A percentile compares a stretch with the other conserved stretches of the same genome.
These are phyloP conservation scores for Azorinus chamasolen DNA, from an alignment of 2,888 invertebrate genomes.

Conservation along the genomic window DNA sequence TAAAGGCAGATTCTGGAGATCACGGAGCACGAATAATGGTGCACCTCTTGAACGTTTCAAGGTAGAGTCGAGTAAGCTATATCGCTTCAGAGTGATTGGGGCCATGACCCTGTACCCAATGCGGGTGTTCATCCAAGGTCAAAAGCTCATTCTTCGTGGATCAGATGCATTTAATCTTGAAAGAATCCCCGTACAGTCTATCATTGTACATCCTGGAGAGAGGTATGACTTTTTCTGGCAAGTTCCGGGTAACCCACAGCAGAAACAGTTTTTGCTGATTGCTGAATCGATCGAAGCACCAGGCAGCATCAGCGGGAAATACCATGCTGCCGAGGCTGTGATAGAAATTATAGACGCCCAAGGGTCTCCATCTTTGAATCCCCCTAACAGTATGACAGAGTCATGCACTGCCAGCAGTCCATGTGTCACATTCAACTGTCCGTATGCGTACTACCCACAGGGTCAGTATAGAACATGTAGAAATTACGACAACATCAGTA, in stretches of 20 bases:
- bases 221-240: slow-evolving; percentile 67
- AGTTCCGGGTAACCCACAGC: slow-evolving; percentile 20
- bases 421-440: slow-evolving; percentile 70
- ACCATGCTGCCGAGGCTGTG: slow-evolving; percentile 64
- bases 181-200: slow-evolving; percentile 53
- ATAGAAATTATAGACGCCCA: slow-evolving; percentile 35
- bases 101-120: slow-evolving; percentile 39
- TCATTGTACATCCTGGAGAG: slow-evolving; percentile 71
- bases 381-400: slow-evolving; percentile 12
- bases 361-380: slow-evolving; percentile 23
- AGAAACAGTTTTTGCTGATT: slow-evolving; percentile 63
- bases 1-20: slow-evolving; percentile 63
- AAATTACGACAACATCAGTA: slow-evolving; percentile 39
- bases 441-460: slow-evolving; percentile 30
- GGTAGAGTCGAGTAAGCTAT: slow-evolving; percentile 31
- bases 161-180: slow-evolving; percentile 65
- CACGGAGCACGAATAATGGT: slow-evolving; percentile 49
- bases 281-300: slow-evolving; percentile 64
- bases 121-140: slow-evolving; percentile 23
- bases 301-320: slow-evolving; percentile 32
- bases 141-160: slow-evolving; percentile 47
- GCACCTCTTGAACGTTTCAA: slow-evolving; percentile 60
- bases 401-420: slow-evolving; percentile 3
- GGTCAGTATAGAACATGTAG: slow-evolving; percentile 25
- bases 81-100: slow-evolving; percentile 34